Conservation (phyloP, 2,113 vertebrate genomes). For the Rhadina sibilatrix region DNA sequence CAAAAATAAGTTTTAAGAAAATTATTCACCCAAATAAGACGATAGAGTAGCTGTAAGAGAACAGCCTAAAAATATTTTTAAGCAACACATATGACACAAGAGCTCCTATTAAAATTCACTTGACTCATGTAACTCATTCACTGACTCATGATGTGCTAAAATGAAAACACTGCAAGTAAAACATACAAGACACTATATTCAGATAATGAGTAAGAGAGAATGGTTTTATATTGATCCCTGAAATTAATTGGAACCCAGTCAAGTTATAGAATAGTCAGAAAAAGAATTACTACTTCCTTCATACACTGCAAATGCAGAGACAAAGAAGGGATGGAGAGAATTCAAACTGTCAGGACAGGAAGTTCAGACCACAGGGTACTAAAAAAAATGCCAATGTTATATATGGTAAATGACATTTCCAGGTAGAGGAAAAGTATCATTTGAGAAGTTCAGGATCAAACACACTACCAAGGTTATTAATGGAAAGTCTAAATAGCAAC, state of each 20-base stretch:
- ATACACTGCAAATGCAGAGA: not conserved
- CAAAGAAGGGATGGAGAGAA: not conserved
- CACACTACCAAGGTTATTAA: not conserved
- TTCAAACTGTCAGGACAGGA: not conserved
- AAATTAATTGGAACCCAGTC: not conserved
- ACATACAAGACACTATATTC: not conserved
- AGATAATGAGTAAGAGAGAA: not conserved
- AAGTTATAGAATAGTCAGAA: not conserved
- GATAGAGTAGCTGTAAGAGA: not conserved
- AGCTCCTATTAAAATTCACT: not conserved
- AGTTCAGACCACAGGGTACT: not conserved
- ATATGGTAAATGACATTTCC: not conserved
- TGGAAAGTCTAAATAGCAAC: not conserved
- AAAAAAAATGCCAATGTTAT: not conserved
- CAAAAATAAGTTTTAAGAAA: not conserved
- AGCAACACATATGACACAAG: not conserved
- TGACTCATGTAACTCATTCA: not conserved
- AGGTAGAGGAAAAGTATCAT: not conserved
- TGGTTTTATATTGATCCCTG: not conserved
- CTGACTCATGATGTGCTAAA: not conserved
- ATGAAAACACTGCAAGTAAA: not conserved
- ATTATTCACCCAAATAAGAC: not conserved
- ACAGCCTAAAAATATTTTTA: not conserved
- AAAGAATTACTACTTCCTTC: not conserved
- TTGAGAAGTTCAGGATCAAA: not conserved